phyloP scores from a whole-genome alignment of 2,797 vertebrate species.

The Mycteria americana region DNA sequence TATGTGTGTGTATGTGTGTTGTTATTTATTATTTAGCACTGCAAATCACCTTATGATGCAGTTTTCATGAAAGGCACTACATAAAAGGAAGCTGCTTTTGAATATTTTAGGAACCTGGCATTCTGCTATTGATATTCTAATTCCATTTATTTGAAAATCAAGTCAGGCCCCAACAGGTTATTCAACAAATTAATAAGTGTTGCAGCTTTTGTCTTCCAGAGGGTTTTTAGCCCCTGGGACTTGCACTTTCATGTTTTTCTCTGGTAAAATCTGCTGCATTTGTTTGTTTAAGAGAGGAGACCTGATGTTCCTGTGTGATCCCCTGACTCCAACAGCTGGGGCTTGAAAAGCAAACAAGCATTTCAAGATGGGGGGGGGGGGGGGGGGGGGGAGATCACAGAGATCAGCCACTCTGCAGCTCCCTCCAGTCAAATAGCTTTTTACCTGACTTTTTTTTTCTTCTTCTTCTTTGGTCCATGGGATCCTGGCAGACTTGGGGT shows the following conservation, averaged over 20 bases:
- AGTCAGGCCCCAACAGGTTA: slow-evolving; percentile 62
- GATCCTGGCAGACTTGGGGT: background rate
- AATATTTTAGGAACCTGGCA: slow-evolving; percentile 33
- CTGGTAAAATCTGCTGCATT: slow-evolving; percentile 8
- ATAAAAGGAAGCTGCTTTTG: slow-evolving; percentile 50
- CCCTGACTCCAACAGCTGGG: slow-evolving; percentile 39
- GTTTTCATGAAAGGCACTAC: slow-evolving; percentile 48
- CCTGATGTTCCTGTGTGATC: slow-evolving; percentile 36
- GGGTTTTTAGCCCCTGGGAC: slow-evolving; percentile 33
- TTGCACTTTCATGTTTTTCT: slow-evolving; percentile 49
- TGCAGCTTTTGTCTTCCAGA: slow-evolving; percentile 53
- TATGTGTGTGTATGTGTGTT: background rate
- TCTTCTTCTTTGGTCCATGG: background rate
- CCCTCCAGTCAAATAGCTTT: background rate
- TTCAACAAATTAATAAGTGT: slow-evolving; percentile 64
- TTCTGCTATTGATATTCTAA: slow-evolving; percentile 55
- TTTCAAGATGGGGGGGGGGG: background rate
- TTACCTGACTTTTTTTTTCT: background rate
- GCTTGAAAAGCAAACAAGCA: slow-evolving; percentile 20
- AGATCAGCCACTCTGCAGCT: background rate
- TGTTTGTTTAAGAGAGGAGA: slow-evolving; percentile 37
- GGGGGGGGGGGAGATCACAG: background rate
- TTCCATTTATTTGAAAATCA: slow-evolving; percentile 49
- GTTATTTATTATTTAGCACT: slow-evolving; percentile 71
- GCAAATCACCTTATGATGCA: slow-evolving; percentile 49